Evolutionary conservation across 2,797 vertebrate species (phyloP).

Genomic region (Threskiornis aethiopicus): DNA sequence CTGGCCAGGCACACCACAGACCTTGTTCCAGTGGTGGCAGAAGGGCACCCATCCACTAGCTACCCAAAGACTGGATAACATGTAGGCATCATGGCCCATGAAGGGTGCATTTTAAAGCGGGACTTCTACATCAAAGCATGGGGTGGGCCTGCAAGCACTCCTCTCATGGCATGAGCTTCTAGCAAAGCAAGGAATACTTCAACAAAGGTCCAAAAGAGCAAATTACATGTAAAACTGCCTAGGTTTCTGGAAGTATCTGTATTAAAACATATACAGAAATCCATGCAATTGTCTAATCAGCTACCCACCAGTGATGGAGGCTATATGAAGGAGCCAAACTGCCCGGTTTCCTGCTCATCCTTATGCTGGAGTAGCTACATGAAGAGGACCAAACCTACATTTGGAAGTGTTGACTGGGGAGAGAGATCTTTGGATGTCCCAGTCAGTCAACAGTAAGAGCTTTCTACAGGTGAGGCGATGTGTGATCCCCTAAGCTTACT

Average conservation of each 20-base stretch:
- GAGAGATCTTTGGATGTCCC: background rate
- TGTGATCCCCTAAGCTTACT: background rate
- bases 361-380: background rate
- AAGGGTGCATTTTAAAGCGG: background rate
- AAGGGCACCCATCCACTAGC: background rate
- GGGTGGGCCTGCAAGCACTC: background rate
- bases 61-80: background rate
- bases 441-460: background rate
- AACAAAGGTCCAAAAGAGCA: background rate
- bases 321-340: background rate
- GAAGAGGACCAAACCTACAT: background rate
- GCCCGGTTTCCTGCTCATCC: background rate
- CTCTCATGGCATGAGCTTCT: background rate
- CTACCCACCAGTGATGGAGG: background rate
- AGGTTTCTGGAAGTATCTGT: background rate
- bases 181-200: background rate
- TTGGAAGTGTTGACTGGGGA: background rate
- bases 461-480: background rate
- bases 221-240: background rate
- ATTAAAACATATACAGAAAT: background rate
- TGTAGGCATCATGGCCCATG: no score
- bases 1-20: no score
- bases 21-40: background rate
- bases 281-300: accelerated
- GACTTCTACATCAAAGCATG: accelerated